phyloP scores from a whole-genome alignment of 2,888 invertebrate species.

The Phymatocera aterrima region DNA sequence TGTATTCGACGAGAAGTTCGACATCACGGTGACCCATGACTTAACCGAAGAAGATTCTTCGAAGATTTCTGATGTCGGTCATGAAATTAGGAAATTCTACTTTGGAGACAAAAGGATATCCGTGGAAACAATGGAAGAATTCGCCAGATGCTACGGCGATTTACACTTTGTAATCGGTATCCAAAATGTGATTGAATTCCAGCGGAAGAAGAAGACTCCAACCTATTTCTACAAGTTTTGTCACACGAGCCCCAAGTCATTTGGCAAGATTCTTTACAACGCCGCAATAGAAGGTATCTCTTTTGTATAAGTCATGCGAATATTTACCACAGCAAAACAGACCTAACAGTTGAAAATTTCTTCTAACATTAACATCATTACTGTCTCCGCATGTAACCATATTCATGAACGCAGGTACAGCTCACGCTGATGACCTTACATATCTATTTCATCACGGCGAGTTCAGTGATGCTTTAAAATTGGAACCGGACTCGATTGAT shows the following conservation, averaged over 20 bases:
- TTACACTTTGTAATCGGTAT: conserved; percentile 75
- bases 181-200: conserved; percentile 71
- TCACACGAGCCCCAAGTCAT: conserved; percentile 68
- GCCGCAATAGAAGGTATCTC: not conserved
- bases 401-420: conserved; percentile 3
- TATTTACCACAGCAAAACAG: not conserved
- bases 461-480: conserved; percentile 37
- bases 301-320: not conserved
- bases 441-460: not conserved
- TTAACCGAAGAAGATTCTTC: conserved; percentile 58
- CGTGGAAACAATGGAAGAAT: conserved; percentile 69
- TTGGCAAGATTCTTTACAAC: not conserved
- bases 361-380: not conserved
- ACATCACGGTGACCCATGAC: conserved; percentile 71
- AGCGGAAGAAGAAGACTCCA: conserved; percentile 73
- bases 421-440: conserved; percentile 33
- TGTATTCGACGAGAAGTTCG: conserved; percentile 65
- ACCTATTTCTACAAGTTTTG: conserved; percentile 79
- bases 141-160: conserved; percentile 77
- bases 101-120: conserved; percentile 73
- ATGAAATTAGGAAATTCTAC: conserved; percentile 74
- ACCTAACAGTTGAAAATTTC: not conserved
- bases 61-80: conserved; percentile 63
- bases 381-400: no score
- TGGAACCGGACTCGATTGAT: conserved; percentile 58